Evolutionary conservation across 2,888 invertebrate genomes (phyloP).

Genomic region (Drosophila acutilabella): DNA sequence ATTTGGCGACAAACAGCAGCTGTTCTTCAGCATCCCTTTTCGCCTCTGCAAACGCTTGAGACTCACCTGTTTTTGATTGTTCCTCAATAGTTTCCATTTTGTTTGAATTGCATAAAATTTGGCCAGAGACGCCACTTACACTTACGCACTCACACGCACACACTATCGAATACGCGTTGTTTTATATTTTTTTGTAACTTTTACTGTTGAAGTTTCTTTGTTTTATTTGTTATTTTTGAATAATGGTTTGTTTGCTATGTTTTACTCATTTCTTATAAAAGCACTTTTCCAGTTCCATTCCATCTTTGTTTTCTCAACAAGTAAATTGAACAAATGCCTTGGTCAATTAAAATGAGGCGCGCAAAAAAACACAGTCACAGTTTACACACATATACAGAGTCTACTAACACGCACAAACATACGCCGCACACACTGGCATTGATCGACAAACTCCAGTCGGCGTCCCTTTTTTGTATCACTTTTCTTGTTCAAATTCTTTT

Average conservation of each 20-base stretch:
- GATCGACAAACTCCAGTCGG: slow-evolving; percentile 40
- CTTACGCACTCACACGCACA: slow-evolving; percentile 42
- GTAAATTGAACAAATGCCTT: slow-evolving; percentile 46
- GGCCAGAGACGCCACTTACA: slow-evolving; percentile 27
- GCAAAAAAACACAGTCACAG: slow-evolving; percentile 50
- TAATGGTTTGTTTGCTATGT: slow-evolving; percentile 41
- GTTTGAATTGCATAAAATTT: slow-evolving; percentile 46
- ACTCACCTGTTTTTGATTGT: slow-evolving; percentile 83
- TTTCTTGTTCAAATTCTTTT: slow-evolving; percentile 17
- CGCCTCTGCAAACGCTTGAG: background rate
- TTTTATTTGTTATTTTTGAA: slow-evolving; percentile 16
- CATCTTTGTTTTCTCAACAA: slow-evolving; percentile 52
- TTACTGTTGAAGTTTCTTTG: slow-evolving; percentile 23
- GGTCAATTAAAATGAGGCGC: slow-evolving; percentile 71
- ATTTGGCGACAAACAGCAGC: slow-evolving; percentile 40
- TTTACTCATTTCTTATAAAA: slow-evolving; percentile 45
- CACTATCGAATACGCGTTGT: slow-evolving; percentile 45
- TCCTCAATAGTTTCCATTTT: slow-evolving; percentile 84
- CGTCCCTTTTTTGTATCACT: slow-evolving; percentile 39
- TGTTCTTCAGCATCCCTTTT: slow-evolving; percentile 8
- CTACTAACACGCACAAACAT: slow-evolving; percentile 19
- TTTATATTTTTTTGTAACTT: background rate
- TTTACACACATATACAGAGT: slow-evolving; percentile 31
- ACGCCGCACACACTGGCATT: slow-evolving; percentile 15
- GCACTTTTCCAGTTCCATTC: slow-evolving; percentile 30